Base-by-base conservation (phyloP, 2,888 invertebrate genomes). In the Thyatira batis region DNA sequence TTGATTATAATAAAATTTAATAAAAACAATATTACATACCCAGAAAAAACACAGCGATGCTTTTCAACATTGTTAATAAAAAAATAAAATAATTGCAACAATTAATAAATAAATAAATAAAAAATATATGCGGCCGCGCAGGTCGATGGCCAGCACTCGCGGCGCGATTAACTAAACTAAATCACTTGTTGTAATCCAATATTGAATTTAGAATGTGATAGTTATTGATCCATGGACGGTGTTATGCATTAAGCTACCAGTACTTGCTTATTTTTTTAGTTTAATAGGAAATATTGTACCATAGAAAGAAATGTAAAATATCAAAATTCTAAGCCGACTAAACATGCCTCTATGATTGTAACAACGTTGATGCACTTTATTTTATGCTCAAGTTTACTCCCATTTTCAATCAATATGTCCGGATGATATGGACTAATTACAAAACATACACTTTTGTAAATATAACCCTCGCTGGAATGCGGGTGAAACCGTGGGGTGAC, bases 191-290 rank as follows among this genome's bases (percentile, higher is more conserved):
- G 67, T 78, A 74, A 82, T 79, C 80, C 74, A 60, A 71, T 80
- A 39, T 80, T 69, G 63, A 78, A 74, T 77, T 79, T 84, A 84
- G 83, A 85, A 79, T 71, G 81, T 73, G 72, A 65, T 79, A 71
- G 71, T 69, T 73, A 71, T 71, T 71, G 73, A 82, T 76, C 76
- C 73, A 54, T 13, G 77, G 76, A 78, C 45, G 55, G 57, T 39
- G 5, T 61, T 63, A 78, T 78, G 69, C 64, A 44, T 20, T 17
- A 57, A 50, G 10, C 49, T n/a, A n/a, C n/a, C n/a, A n/a, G n/a
- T n/a, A n/a, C n/a, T n/a, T n/a, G n/a, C n/a, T n/a, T n/a, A n/a
- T n/a, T n/a, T n/a, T n/a, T n/a, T n/a, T n/a, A n/a, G n/a, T n/a
- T n/a, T n/a, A n/a, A n/a, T n/a, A n/a, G n/a, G n/a, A n/a, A n/a